Conservation (phyloP, 2,113 vertebrate genomes). For the Puma concolor region DNA sequence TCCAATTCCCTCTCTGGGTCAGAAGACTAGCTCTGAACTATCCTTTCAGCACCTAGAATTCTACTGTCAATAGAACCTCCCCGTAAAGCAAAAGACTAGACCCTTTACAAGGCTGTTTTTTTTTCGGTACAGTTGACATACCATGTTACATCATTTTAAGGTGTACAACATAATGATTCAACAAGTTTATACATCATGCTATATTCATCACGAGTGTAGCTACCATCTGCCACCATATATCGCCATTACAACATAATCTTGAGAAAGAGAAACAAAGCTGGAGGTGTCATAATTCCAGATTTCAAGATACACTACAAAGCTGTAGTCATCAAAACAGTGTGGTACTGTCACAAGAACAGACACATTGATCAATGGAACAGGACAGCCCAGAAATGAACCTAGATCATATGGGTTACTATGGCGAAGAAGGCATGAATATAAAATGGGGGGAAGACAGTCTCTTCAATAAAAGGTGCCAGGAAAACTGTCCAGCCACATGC, state of each 20-base stretch:
- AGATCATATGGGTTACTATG: neutral
- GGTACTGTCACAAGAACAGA: neutral
- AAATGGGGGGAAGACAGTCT: no score
- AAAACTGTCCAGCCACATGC: neutral
- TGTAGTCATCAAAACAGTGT: neutral
- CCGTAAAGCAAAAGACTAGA: neutral
- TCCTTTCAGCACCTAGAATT: neutral
- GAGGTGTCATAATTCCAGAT: neutral
- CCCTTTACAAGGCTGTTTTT: neutral
- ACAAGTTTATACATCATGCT: neutral
- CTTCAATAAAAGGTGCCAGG: neutral
- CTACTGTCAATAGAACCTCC: neutral
- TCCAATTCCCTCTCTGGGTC: neutral
- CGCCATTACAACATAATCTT: neutral
- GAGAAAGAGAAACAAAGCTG: neutral
- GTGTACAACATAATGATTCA: neutral
- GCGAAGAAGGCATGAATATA: neutral
- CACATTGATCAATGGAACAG: neutral
- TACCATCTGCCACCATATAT: neutral
- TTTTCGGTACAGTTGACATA: neutral
- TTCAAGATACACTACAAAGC: neutral
- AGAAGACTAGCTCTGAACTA: neutral
- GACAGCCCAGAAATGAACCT: neutral
- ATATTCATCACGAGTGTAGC: neutral
- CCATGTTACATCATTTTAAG: neutral